Base-by-base conservation (phyloP, 2,797 vertebrate genomes). In the Ciconia nigra region DNA sequence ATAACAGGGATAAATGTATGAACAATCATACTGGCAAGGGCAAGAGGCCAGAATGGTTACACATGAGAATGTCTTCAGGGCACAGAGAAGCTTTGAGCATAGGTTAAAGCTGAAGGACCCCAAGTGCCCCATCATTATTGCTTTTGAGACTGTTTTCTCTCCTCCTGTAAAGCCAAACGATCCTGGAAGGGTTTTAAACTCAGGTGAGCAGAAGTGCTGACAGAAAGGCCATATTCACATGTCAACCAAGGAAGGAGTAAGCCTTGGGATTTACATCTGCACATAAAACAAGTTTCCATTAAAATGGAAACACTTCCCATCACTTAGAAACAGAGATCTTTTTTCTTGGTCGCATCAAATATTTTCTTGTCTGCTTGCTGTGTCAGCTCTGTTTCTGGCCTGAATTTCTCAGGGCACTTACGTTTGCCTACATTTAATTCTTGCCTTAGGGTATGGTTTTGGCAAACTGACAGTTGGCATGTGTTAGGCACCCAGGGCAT, bases 381-480 rank as follows among this genome's bases (percentile, higher is more conserved):
- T 77, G 71, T 87, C 59, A 4, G 1, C 62, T 95, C 51, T 89
- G 63, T 80, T 91, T 83, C 89, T 73, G 78, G 66, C 39, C 70
- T 51, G 66, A 79, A 85, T 80, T 90, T 95, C 87, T 87, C 76
- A 69, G 77, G 67, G 37, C 49, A 77, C 55, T 90, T 80, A 66
- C 4, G 2, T 80, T 90, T 94, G 55, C 74, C 63, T 89, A 67
- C 39, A 52, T 87, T 89, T 94, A 89, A 90, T 96, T 92, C 63
- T 91, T 95, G 82, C 95, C 61, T 78, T 87, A 87, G 82, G 84
- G 35, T 65, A 85, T 31, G 49, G 37, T 52, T 93, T 96, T 96
- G 94, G 95, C 93, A 92, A 94, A 73, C 29, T 54, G 57, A 89
- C 90, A 96, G 59, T 46, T 97, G 96, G 94, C 91, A 74, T 61